A percentile compares a stretch with the other conserved stretches of the same genome.
Conservation (phyloP, 1,140 invertebrate genomes). For the Callitettix versicolor region DNA sequence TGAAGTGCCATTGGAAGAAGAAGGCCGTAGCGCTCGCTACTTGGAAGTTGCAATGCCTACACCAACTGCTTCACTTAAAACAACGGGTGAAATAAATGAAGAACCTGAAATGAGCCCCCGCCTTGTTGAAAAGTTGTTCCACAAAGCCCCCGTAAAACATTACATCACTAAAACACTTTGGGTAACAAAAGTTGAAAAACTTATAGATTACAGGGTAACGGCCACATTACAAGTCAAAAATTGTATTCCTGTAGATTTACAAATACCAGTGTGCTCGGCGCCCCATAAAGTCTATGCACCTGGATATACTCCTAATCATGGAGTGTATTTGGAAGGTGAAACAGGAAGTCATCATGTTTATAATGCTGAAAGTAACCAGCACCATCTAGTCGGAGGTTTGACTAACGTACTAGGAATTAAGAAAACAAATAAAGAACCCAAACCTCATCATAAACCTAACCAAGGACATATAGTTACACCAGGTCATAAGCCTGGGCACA, state of each 20-base stretch:
- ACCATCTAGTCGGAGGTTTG: background rate
- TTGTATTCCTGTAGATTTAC: constrained; percentile 24
- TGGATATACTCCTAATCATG: background rate
- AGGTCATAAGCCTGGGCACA: background rate
- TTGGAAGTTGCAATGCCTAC: too few relatives aligned
- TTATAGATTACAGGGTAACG: constrained; percentile 26
- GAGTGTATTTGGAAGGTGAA: background rate
- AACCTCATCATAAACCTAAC: background rate
- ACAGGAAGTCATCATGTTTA: too few relatives aligned
- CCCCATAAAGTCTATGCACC: background rate
- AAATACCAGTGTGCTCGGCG: background rate
- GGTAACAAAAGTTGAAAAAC: constrained; percentile 29
- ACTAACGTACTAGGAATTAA: too few relatives aligned
- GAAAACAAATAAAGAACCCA: too few relatives aligned
- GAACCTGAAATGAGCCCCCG: too few relatives aligned
- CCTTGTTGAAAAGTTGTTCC: background rate
- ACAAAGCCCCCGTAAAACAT: background rate
- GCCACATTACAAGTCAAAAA: constrained; percentile 29
- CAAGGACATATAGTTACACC: background rate
- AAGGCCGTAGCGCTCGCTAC: too few relatives aligned
- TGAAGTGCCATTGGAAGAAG: too few relatives aligned
- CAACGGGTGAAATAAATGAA: too few relatives aligned
- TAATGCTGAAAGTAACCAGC: too few relatives aligned
- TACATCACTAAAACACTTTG: constrained; percentile 24
- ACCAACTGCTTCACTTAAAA: too few relatives aligned